phyloP scores from a whole-genome alignment of 2,888 invertebrate genomes.

The Cephonodes hylas region DNA sequence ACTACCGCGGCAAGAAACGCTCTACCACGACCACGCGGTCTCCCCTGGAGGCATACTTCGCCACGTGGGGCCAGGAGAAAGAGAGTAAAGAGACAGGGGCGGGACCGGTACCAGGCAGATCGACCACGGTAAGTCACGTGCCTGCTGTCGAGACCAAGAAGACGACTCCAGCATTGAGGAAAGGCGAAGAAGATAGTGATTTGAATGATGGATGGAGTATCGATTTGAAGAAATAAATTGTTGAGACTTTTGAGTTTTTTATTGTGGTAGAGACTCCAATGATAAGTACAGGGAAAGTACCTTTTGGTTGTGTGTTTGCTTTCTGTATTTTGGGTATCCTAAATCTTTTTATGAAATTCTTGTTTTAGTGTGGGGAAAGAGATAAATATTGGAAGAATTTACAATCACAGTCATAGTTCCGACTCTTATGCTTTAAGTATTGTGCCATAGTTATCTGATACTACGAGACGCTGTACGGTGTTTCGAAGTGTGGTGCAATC shows the following conservation, averaged over 20 bases:
- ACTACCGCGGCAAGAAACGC: constrained; percentile 43
- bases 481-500: too few species aligned
- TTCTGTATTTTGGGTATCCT: too few species aligned
- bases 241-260: not conserved
- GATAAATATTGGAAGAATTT: too few species aligned
- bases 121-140: not conserved
- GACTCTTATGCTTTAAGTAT: too few species aligned
- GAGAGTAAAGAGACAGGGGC: not conserved
- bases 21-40: constrained; percentile 40
- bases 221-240: constrained; percentile 13
- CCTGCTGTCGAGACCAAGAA: not conserved
- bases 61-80: constrained; percentile 21
- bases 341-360: too few species aligned
- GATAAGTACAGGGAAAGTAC: too few species aligned
- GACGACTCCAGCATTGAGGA: not conserved
- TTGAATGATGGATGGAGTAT: constrained; percentile 11
- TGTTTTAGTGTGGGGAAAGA: too few species aligned
- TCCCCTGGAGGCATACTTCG: constrained; percentile 25
- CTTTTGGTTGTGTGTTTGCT: too few species aligned
- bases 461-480: too few species aligned
- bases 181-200: constrained; percentile 11
- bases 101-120: not conserved
- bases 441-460: too few species aligned
- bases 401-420: too few species aligned
- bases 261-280: too few species aligned